A percentile compares a stretch with the other conserved stretches of the same genome.
phyloP scores from a whole-genome alignment of 2,888 invertebrate species.

The Spatulosminthurus flaviceps region DNA sequence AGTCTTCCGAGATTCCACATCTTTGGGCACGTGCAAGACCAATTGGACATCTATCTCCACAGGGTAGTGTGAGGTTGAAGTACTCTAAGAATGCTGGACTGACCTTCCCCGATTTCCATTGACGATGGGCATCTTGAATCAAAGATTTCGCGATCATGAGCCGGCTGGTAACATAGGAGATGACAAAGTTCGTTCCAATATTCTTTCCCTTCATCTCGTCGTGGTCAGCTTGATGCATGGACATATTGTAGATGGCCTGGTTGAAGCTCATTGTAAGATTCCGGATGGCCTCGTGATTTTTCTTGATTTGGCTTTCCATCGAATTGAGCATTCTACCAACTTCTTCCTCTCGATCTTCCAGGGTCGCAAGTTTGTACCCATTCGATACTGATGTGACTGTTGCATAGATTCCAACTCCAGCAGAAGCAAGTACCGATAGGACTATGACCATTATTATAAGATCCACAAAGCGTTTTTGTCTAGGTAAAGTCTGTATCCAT shows the following conservation, averaged over 20 bases:
- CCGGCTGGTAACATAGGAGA: constrained; percentile 41
- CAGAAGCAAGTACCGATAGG: background rate
- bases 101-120: constrained; percentile 39
- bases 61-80: constrained; percentile 45
- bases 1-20: constrained; percentile 23
- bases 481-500: background rate
- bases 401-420: background rate
- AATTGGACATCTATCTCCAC: constrained; percentile 44
- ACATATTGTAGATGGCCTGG: background rate
- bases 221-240: constrained; percentile 34
- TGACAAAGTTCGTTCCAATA: constrained; percentile 25
- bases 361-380: background rate
- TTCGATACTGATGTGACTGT: background rate
- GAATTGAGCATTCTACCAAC: too few species aligned
- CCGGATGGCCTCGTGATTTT: too few species aligned
- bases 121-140: constrained; percentile 5
- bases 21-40: background rate
- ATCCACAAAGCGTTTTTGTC: background rate
- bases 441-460: background rate
- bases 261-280: too few species aligned
- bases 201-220: constrained; percentile 43
- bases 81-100: constrained; percentile 37
- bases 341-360: too few species aligned
- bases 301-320: too few species aligned
- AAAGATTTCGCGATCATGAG: constrained; percentile 36